A percentile compares a stretch with the other conserved stretches of the same genome.
phyloP scores from a whole-genome alignment of 2,888 invertebrate genomes.

The Eupithecia tripunctaria region DNA sequence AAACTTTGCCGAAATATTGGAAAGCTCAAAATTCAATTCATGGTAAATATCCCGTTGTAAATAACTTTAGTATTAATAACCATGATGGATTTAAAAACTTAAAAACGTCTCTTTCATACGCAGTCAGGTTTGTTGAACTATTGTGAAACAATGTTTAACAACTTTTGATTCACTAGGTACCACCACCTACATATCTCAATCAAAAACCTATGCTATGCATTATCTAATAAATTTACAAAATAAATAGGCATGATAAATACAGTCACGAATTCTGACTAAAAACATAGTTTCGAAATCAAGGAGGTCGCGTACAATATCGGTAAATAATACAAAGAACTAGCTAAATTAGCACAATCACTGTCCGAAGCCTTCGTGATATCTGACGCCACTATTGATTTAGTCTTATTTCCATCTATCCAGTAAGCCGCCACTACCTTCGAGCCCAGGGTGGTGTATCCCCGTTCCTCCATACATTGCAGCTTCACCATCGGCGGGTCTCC shows the following conservation, averaged over 20 bases:
- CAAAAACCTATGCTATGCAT: background rate
- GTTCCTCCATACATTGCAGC: slow-evolving; percentile 77
- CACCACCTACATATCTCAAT: background rate
- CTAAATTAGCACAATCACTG: slow-evolving; percentile 18
- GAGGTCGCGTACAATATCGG: background rate
- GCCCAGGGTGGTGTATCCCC: slow-evolving; percentile 48
- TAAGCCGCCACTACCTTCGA: slow-evolving; percentile 65
- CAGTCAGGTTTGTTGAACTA: background rate
- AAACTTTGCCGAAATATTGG: too few species aligned
- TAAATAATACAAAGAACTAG: background rate
- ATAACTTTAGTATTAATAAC: too few species aligned
- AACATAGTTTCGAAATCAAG: background rate
- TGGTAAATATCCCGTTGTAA: too few species aligned
- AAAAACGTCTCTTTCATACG: background rate
- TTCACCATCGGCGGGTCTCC: slow-evolving; percentile 79
- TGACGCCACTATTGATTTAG: slow-evolving; percentile 11
- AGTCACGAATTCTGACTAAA: background rate
- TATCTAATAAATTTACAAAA: background rate
- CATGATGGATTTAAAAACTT: too few species aligned
- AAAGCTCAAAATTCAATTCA: too few species aligned
- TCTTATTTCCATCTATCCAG: slow-evolving; percentile 55
- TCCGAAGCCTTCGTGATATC: slow-evolving; percentile 15
- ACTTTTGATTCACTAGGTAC: background rate
- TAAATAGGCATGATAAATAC: background rate
- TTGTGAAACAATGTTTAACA: background rate